Evolutionary conservation across 1,140 invertebrate species (phyloP).

Genomic region (Ptiloglossa arizonensis): DNA sequence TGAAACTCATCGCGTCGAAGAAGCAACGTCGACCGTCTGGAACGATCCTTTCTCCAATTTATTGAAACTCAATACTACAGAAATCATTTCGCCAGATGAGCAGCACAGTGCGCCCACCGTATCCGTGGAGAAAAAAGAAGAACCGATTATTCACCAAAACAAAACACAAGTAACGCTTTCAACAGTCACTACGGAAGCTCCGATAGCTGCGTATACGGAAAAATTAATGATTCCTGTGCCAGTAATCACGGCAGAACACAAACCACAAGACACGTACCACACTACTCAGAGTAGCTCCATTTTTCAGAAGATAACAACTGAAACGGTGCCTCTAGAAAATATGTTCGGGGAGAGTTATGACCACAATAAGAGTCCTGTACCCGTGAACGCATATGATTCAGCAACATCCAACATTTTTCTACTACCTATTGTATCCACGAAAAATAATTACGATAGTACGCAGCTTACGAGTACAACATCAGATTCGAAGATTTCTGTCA

Average conservation of each 20-base stretch:
- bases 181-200: constrained; percentile 36
- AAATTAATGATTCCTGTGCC: constrained; percentile 78
- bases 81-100: not conserved
- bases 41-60: not conserved
- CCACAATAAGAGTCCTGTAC: not conserved
- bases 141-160: not conserved
- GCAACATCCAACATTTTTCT: not conserved
- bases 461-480: not conserved
- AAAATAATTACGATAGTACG: not conserved
- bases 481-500: too few species aligned
- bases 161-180: constrained; percentile 44
- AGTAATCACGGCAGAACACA: constrained; percentile 73
- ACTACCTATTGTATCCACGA: too few species aligned
- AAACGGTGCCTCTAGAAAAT: too few species aligned
- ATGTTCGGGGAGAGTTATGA: not conserved
- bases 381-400: not conserved
- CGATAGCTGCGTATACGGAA: constrained; percentile 59
- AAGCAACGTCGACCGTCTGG: not conserved
- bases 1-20: not conserved
- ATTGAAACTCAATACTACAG: not conserved
- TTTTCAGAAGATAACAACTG: constrained; percentile 10
- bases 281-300: not conserved
- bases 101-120: accelerated
- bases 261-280: not conserved
- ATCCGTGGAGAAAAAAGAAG: not conserved